These are phyloP conservation scores for Hydractinia echinata DNA, from an alignment of 30 jellyfish, hydroid and myxozoan species.

Conservation along the genomic window DNA sequence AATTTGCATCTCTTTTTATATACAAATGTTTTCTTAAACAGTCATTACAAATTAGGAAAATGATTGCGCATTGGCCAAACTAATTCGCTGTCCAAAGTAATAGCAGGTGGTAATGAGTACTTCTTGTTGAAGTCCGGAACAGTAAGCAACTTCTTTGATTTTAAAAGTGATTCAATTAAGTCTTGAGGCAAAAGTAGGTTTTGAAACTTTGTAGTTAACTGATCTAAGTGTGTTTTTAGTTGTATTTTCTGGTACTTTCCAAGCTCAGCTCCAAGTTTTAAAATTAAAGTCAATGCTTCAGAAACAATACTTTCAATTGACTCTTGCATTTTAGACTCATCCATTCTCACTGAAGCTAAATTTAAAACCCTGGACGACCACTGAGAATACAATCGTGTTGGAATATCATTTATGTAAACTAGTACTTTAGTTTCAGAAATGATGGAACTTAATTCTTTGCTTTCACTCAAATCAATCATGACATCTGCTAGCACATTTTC, in stretches of 20 bases:
- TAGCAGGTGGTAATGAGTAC: conserved; percentile 49
- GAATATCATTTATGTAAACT: conserved; percentile 40
- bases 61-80: conserved; percentile 18
- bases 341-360: conserved; percentile 70
- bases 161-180: conserved; percentile 40
- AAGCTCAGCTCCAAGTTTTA: conserved; percentile 56
- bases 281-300: conserved; percentile 55
- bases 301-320: conserved; percentile 66
- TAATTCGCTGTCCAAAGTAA: conserved; percentile 54
- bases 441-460: not conserved
- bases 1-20: too few relatives aligned
- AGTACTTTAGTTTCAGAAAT: conserved; percentile 8
- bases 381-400: conserved; percentile 56
- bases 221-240: conserved; percentile 61
- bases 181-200: conserved; percentile 68
- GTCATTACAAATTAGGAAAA: not conserved
- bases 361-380: conserved; percentile 76
- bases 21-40: too few relatives aligned
- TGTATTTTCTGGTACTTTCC: conserved; percentile 54
- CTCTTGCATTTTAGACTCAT: conserved; percentile 58
- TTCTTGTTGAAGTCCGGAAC: conserved; percentile 39
- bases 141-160: conserved; percentile 46
- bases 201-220: conserved; percentile 55
- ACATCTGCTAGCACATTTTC: not conserved
- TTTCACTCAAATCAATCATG: not conserved